Evolutionary conservation across 2,797 vertebrate species (phyloP).

Genomic region (Microhierax caerulescens): DNA sequence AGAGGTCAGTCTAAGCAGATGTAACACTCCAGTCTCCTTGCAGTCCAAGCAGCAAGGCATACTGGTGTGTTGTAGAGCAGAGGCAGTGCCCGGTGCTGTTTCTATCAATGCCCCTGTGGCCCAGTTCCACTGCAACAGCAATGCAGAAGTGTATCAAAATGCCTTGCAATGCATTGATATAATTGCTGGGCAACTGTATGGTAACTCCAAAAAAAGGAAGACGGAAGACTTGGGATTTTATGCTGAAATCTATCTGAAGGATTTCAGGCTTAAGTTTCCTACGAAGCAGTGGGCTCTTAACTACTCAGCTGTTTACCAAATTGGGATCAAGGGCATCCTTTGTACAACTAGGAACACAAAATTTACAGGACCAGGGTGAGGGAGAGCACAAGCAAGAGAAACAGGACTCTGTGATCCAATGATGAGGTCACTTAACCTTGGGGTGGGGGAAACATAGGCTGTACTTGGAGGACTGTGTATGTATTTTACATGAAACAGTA

Average conservation of each 20-base stretch:
- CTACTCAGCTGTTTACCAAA: not conserved
- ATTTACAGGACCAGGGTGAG: not conserved
- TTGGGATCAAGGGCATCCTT: not conserved
- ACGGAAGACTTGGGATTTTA: not conserved
- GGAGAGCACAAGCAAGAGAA: not conserved
- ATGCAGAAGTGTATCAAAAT: not conserved
- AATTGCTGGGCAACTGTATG: not conserved
- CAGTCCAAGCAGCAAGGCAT: not conserved
- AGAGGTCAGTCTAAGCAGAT: not conserved
- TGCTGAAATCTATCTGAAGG: not conserved
- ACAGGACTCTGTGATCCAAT: not conserved
- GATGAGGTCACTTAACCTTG: not conserved
- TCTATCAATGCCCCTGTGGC: not conserved
- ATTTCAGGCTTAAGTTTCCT: not conserved
- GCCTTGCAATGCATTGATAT: not conserved
- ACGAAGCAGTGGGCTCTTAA: not conserved
- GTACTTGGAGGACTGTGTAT: not conserved
- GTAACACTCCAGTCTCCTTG: not conserved
- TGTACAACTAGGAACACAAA: not conserved
- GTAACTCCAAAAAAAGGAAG: not conserved
- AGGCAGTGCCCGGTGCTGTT: not conserved
- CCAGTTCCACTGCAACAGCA: not conserved
- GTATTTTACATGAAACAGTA: not conserved
- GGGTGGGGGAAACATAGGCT: not conserved
- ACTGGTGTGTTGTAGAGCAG: not conserved